Conservation (phyloP, 2,888 invertebrate species). For the Oligia fasciuncula region DNA sequence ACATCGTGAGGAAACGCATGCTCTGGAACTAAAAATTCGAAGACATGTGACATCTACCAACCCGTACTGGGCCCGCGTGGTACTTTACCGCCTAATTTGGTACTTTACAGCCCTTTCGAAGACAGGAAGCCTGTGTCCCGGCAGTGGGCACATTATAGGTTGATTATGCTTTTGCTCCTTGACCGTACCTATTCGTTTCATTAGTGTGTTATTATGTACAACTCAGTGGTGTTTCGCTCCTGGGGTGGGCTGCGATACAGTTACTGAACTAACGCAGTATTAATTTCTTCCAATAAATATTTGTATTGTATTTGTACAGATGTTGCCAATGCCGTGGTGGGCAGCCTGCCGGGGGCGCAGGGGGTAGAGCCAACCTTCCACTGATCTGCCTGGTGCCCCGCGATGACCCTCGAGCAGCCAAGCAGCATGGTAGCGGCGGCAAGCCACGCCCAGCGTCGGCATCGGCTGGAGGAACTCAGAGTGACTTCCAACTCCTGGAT, state of each 20-base stretch:
- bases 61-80: too few relatives aligned
- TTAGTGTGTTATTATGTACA: too few relatives aligned
- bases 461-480: conserved; percentile 55
- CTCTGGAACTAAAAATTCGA: too few relatives aligned
- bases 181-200: not conserved
- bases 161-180: not conserved
- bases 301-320: conserved; percentile 61
- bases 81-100: too few relatives aligned
- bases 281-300: too few relatives aligned
- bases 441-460: conserved; percentile 61
- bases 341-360: conserved; percentile 55
- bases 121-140: not conserved
- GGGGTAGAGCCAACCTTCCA: conserved; percentile 73
- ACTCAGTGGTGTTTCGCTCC: too few relatives aligned
- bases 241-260: too few relatives aligned
- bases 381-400: conserved; percentile 85
- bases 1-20: not conserved
- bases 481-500: conserved; percentile 78
- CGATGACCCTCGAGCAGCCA: conserved; percentile 62
- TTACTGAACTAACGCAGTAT: too few relatives aligned
- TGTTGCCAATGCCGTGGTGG: conserved; percentile 76
- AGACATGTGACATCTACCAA: not conserved
- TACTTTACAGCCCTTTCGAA: not conserved
- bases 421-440: conserved; percentile 39
- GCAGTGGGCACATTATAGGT: not conserved